These are phyloP conservation scores for Drosophila anomalata DNA, from an alignment of 2,888 invertebrate genomes.

Conservation along the genomic window DNA sequence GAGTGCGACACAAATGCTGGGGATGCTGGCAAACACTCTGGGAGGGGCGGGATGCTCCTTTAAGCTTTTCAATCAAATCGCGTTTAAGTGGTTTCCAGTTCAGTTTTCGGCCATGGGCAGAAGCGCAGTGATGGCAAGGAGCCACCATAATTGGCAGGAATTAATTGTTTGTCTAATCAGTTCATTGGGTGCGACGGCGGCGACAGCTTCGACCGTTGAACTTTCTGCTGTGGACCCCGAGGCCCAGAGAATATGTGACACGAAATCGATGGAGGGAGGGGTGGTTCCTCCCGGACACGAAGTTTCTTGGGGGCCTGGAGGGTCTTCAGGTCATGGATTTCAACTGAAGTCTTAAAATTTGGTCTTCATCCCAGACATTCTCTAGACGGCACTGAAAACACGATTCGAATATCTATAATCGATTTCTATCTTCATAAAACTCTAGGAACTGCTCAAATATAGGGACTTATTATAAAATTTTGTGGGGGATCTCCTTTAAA, in stretches of 20 bases:
- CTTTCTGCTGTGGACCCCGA: constrained; percentile 17
- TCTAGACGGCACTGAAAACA: too few species aligned
- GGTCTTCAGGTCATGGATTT: too few species aligned
- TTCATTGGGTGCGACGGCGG: constrained; percentile 67
- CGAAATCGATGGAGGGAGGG: constrained; percentile 12
- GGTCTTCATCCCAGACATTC: too few species aligned
- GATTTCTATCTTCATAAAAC: too few species aligned
- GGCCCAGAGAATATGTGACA: neutral
- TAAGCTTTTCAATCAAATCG: constrained; percentile 79
- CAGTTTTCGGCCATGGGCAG: constrained; percentile 33
- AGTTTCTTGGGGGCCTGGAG: too few species aligned
- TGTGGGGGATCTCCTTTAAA: too few species aligned
- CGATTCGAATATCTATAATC: too few species aligned
- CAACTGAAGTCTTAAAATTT: too few species aligned
- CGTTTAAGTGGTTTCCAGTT: constrained; percentile 73
- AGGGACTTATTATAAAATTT: too few species aligned
- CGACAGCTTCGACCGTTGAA: constrained; percentile 41
- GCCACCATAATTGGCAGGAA: constrained; percentile 67
- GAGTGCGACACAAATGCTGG: neutral
- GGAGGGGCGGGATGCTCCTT: constrained; percentile 27
- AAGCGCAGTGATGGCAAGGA: constrained; percentile 19
- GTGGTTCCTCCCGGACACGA: too few species aligned
- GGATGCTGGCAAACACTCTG: neutral
- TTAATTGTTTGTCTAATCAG: constrained; percentile 78
- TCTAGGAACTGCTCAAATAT: too few species aligned